A percentile compares a stretch with the other conserved stretches of the same genome.
Conservation (phyloP, 2,113 vertebrate genomes). For the Chloroceryle aenea region DNA sequence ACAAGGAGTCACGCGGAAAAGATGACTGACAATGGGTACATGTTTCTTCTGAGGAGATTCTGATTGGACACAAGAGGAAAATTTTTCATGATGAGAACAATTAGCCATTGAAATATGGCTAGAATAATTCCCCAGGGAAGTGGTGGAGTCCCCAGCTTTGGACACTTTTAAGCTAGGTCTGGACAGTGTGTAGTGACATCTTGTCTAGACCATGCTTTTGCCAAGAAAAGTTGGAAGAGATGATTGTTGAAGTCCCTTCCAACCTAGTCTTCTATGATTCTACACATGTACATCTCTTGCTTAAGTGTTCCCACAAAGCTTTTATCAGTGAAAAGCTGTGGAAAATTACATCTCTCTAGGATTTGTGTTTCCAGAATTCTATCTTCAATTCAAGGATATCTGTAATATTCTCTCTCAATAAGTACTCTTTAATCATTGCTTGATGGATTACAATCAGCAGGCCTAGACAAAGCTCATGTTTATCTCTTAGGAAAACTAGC, state of each 20-base stretch:
- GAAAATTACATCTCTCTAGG: neutral
- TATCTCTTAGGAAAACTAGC: conserved; percentile 64
- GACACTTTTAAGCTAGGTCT: neutral
- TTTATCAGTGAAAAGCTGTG: conserved; percentile 39
- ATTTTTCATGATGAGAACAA: neutral
- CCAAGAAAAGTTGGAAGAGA: neutral
- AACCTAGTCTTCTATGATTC: neutral
- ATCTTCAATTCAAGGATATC: conserved; percentile 63
- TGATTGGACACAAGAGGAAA: neutral
- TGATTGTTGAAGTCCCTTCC: neutral
- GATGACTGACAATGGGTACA: neutral
- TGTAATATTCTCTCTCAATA: conserved; percentile 60
- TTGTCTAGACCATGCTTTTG: neutral
- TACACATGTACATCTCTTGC: neutral
- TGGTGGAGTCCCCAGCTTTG: neutral
- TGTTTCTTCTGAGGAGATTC: neutral
- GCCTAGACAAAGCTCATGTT: conserved; percentile 75
- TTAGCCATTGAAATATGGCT: neutral
- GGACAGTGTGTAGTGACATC: neutral
- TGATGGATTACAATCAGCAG: conserved; percentile 73
- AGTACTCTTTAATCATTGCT: conserved; percentile 73
- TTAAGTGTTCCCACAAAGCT: neutral
- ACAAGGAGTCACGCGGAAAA: neutral
- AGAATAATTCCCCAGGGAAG: neutral
- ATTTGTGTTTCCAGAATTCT: conserved; percentile 53